A percentile compares a stretch with the other conserved stretches of the same genome.
Conservation (phyloP, 2,888 invertebrate species). For the Caenorhabditis imperialis region DNA sequence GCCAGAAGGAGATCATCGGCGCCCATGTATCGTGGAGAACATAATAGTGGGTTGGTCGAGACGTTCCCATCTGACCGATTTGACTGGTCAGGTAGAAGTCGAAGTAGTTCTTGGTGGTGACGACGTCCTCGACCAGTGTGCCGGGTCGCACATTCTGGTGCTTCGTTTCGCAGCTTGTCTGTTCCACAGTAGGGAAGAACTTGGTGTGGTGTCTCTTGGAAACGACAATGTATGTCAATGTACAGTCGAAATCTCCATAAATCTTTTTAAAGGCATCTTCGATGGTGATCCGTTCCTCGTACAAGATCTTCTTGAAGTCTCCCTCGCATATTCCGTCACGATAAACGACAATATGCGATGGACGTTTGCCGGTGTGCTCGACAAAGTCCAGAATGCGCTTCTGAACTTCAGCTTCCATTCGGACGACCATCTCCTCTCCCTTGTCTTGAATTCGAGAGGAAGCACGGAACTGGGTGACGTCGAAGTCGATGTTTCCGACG, state of each 20-base stretch:
- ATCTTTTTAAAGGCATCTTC: not conserved
- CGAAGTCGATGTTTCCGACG: constrained; percentile 76
- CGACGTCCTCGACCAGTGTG: constrained; percentile 68
- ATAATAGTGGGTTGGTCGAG: constrained; percentile 85
- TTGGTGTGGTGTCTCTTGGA: not conserved
- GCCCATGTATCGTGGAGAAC: constrained; percentile 87
- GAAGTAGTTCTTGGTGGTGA: constrained; percentile 60
- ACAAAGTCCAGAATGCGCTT: not conserved
- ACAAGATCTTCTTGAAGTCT: not conserved
- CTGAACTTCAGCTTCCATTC: not conserved
- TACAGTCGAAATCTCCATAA: not conserved
- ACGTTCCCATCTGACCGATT: constrained; percentile 72
- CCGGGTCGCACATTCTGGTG: constrained; percentile 68
- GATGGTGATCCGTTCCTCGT: constrained; percentile 2
- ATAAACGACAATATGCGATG: constrained; percentile 2
- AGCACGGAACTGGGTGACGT: constrained; percentile 64
- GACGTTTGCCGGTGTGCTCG: not conserved
- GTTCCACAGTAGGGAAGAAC: not conserved
- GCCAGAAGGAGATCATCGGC: constrained; percentile 84
- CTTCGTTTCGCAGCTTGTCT: not conserved
- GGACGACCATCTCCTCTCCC: not conserved
- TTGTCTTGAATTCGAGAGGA: not conserved
- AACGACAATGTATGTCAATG: not conserved
- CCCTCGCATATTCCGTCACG: constrained; percentile 10
- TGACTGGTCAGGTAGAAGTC: constrained; percentile 75